phyloP scores from a whole-genome alignment of 2,797 vertebrate species.

The Neopelma chrysocephalum region DNA sequence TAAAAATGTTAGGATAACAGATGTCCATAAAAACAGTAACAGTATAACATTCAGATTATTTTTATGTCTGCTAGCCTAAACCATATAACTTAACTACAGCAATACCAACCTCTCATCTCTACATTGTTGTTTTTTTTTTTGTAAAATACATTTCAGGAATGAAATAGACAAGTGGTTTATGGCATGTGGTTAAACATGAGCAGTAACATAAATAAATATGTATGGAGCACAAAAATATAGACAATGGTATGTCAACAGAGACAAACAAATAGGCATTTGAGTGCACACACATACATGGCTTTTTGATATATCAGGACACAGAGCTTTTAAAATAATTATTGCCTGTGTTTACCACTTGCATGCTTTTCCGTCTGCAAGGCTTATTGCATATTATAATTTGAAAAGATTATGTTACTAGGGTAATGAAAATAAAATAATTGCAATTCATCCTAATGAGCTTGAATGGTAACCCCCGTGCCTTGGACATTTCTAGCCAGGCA shows the following conservation, averaged over 20 bases:
- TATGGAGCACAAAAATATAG: constrained; percentile 23
- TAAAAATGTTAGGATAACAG: not conserved
- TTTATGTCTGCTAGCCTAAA: constrained; percentile 17
- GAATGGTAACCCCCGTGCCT: constrained; percentile 71
- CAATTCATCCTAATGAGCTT: constrained; percentile 77
- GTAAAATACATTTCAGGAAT: constrained; percentile 48
- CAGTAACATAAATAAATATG: constrained; percentile 14
- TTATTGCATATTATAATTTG: constrained; percentile 60
- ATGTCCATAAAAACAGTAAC: not conserved
- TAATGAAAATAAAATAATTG: constrained; percentile 72
- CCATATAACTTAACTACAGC: constrained; percentile 55
- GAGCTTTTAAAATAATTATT: constrained; percentile 36
- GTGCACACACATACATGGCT: not conserved
- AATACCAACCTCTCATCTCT: not conserved
- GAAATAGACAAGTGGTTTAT: constrained; percentile 46
- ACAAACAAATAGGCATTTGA: not conserved
- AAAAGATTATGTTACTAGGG: constrained; percentile 68
- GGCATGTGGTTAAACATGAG: constrained; percentile 54
- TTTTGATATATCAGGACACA: not conserved
- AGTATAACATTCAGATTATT: constrained; percentile 13
- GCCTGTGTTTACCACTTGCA: constrained; percentile 21
- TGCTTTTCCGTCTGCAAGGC: constrained; percentile 22
- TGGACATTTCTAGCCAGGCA: constrained; percentile 75
- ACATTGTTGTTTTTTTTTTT: not conserved
- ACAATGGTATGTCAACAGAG: not conserved